Evolutionary conservation across 2,888 invertebrate genomes (phyloP), one percentile per base, ranked within the genome.

Genomic region (Apantesis nais): DNA sequence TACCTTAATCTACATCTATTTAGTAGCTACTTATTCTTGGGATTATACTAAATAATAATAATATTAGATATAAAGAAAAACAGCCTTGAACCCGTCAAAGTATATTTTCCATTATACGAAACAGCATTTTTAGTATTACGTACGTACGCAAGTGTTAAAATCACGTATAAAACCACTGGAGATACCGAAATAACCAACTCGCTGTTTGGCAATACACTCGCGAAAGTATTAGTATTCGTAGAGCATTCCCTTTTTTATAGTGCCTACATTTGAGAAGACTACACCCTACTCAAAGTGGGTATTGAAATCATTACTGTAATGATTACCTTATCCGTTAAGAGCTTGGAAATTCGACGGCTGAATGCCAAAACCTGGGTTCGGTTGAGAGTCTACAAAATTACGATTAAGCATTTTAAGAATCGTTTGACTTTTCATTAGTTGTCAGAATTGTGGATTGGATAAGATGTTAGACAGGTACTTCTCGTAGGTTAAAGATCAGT

Each of bases 151-250:
- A 70, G 62, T 66, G 65, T 65, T 71, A 68, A 72, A 72, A 71
- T 68, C 72, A 37, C 67, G 58, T 63, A 71, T 67, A 61, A 71
- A 67, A 44, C 58, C 44, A 34, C 39, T 65, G 52, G 44, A 41
- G 58, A 61, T 58, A 52, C 39, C 72, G 72, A 63, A 75, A 74
- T 75, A 77, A 77, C 81, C 67, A 68, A 62, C 39, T 55, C 22
- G 41, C 52, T 64, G 5, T 29, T 62, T 29, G 34, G 31, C 67
- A 60, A 62, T 62, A 68, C 52, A 64, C 67, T 74, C 52, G 14
- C 62, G 44, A 31, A 41, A 66, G 65, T 74, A 73, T 76, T 81
- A 79, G 76, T 76, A 83, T 81, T 75, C 79, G 19, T 11, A 14
- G 14, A 62, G 63, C 66, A 63, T 69, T 60, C 67, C 39, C 62